phyloP scores from a whole-genome alignment of 1,140 invertebrate species.

The Pseudomyrmex pallidus region DNA sequence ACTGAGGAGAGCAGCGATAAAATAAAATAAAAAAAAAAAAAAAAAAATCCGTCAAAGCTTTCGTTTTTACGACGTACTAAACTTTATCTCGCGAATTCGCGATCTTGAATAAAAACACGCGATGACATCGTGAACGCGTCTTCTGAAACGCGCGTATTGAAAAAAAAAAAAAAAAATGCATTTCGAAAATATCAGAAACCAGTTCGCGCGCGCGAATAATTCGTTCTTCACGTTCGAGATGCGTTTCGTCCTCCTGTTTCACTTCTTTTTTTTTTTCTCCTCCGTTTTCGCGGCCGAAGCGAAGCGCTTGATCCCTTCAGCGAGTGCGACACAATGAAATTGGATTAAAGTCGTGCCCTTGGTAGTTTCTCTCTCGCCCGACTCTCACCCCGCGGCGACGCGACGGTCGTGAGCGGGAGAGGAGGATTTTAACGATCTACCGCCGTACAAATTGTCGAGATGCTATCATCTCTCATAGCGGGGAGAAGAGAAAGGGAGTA shows the following conservation, averaged over 20 bases:
- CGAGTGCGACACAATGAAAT: conserved; percentile 79
- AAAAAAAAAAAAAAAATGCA: background rate
- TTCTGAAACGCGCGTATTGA: background rate
- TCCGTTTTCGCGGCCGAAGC: conserved; percentile 26
- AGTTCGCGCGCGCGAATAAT: conserved; percentile 17
- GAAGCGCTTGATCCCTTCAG: conserved; percentile 37
- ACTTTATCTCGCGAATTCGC: too few species aligned
- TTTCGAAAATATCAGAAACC: conserved; percentile 7
- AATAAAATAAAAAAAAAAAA: too few species aligned
- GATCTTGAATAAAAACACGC: too few species aligned
- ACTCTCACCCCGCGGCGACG: conserved; percentile 69
- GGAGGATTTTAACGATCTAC: conserved; percentile 82
- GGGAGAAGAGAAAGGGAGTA: conserved; percentile 57
- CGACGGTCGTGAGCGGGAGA: conserved; percentile 42
- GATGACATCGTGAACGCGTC: background rate
- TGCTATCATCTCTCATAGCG: conserved; percentile 76
- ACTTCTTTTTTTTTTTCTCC: conserved; percentile 23
- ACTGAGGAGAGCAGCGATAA: too few species aligned
- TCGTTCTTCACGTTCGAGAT: background rate
- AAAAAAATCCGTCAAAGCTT: too few species aligned
- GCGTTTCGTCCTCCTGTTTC: conserved; percentile 12
- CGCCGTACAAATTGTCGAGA: conserved; percentile 83
- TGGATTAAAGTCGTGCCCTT: conserved; percentile 79
- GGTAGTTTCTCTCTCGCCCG: conserved; percentile 29
- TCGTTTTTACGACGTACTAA: too few species aligned